phyloP scores from a whole-genome alignment of 2,888 invertebrate genomes.

The Leptura quadrifasciata region DNA sequence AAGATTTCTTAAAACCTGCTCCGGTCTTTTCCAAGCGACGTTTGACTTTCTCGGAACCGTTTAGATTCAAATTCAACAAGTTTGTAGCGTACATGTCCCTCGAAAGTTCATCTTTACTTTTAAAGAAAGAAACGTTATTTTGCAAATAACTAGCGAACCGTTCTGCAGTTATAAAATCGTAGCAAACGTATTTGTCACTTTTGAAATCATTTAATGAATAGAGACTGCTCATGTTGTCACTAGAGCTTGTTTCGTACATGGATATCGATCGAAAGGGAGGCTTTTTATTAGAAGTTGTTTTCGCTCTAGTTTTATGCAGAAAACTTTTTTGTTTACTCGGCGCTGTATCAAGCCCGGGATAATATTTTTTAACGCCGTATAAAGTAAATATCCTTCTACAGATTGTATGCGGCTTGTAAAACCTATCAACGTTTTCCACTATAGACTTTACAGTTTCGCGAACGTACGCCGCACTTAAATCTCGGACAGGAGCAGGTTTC shows the following conservation, averaged over 20 bases:
- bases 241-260: constrained; percentile 49
- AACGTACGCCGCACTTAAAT: constrained; percentile 54
- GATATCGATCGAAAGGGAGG: constrained; percentile 46
- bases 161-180: constrained; percentile 67
- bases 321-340: constrained; percentile 61
- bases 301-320: constrained; percentile 58
- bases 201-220: constrained; percentile 46
- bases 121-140: constrained; percentile 43
- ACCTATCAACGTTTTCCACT: constrained; percentile 70
- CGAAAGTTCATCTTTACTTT: constrained; percentile 34
- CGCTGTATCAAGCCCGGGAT: constrained; percentile 59
- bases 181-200: constrained; percentile 57
- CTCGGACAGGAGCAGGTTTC: constrained; percentile 59
- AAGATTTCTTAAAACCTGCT: constrained; percentile 53
- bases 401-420: constrained; percentile 70
- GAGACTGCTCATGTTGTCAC: constrained; percentile 36
- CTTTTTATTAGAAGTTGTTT: constrained; percentile 43
- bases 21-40: constrained; percentile 41
- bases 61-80: constrained; percentile 40
- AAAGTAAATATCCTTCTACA: constrained; percentile 70
- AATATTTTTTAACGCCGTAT: constrained; percentile 71
- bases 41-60: constrained; percentile 27
- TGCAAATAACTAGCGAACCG: constrained; percentile 59
- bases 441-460: constrained; percentile 69
- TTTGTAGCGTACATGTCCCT: constrained; percentile 41